Conservation (phyloP, 2,888 invertebrate species). For the Conchocele bisecta region DNA sequence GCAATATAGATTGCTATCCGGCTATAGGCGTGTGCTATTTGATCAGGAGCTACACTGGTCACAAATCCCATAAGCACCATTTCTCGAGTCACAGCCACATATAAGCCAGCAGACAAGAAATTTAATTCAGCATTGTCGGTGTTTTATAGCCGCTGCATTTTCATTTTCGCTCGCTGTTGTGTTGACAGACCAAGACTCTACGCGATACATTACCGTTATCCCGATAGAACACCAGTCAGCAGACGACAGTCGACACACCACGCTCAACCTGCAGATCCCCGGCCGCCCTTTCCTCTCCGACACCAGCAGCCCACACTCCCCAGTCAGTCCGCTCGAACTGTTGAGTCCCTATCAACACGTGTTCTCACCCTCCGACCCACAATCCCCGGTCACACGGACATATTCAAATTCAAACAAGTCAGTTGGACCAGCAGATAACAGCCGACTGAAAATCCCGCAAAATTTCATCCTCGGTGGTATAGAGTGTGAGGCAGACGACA, state of each 20-base stretch:
- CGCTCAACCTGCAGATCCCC: constrained; percentile 36
- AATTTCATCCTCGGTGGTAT: constrained; percentile 39
- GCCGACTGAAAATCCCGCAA: constrained; percentile 33
- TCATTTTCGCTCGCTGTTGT: no score
- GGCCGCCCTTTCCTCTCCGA: constrained; percentile 39
- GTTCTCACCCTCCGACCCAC: no score
- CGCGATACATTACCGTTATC: constrained; percentile 71
- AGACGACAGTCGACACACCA: constrained; percentile 27
- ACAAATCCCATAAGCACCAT: no score
- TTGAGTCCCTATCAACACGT: no score
- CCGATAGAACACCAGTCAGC: constrained; percentile 64
- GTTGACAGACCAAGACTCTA: constrained; percentile 53
- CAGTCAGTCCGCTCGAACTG: background rate
- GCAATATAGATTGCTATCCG: no score
- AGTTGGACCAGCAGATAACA: constrained; percentile 14
- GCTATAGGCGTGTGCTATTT: no score
- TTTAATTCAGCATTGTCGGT: no score
- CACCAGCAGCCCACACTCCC: background rate
- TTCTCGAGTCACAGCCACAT: no score
- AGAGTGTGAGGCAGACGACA: constrained; percentile 32
- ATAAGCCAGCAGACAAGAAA: no score
- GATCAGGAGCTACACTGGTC: no score
- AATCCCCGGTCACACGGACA: no score
- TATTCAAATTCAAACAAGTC: background rate
- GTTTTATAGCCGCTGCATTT: no score